Evolutionary conservation across 2,888 invertebrate species (phyloP).

Genomic region (Drosophila formosana): DNA sequence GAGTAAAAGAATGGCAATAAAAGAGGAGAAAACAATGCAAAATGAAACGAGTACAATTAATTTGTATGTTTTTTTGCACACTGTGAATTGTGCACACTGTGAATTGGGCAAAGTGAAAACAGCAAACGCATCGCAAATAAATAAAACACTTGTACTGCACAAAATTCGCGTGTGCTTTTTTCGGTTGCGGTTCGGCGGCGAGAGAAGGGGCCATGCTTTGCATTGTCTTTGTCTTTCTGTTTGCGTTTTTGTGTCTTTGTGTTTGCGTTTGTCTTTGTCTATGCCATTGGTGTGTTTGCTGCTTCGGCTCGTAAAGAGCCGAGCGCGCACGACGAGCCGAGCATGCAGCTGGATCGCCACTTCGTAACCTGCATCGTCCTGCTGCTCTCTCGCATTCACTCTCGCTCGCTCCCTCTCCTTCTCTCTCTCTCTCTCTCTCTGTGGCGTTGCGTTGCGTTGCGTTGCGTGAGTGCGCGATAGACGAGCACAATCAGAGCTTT

Average conservation of each 20-base stretch:
- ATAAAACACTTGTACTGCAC: constrained; percentile 68
- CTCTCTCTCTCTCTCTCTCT: constrained; percentile 6
- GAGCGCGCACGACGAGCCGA: background rate
- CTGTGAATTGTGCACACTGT: constrained; percentile 26
- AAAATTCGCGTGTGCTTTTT: constrained; percentile 36
- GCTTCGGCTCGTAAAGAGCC: background rate
- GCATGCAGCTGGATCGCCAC: constrained; percentile 6
- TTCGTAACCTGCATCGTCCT: background rate
- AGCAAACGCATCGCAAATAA: constrained; percentile 75
- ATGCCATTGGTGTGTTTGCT: background rate
- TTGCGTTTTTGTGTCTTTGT: no score
- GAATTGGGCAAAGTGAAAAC: constrained; percentile 58
- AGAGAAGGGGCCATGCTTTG: background rate
- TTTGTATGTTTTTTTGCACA: constrained; percentile 36
- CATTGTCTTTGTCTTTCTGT: background rate
- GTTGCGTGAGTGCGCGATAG: constrained; percentile 8
- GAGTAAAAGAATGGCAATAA: constrained; percentile 1
- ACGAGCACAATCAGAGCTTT: constrained; percentile 27
- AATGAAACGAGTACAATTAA: constrained; percentile 44
- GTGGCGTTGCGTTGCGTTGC: background rate
- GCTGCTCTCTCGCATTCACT: background rate
- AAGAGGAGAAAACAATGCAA: constrained; percentile 10
- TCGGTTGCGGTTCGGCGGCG: background rate
- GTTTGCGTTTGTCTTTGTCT: background rate
- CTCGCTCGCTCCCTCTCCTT: constrained; percentile 1